Base-by-base conservation (phyloP, 2,888 invertebrate species). In the Eristalis tenax region DNA sequence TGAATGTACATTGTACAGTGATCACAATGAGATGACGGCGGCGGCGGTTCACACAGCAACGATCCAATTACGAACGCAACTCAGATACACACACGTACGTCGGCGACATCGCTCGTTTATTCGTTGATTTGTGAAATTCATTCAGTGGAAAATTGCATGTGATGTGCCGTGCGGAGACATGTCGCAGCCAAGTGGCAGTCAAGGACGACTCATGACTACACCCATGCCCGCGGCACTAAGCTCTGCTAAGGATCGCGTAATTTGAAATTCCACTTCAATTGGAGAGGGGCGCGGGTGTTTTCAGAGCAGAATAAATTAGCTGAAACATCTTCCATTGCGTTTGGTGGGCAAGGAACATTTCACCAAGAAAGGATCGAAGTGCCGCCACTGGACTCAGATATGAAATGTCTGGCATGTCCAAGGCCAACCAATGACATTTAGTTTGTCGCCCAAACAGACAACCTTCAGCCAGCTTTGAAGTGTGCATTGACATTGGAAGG, bases 101-200 rank as follows among this genome's bases (percentile, higher is more conserved):
- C 50, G n/a, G 50, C 8, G 50, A 6, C 6, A n/a, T 1, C n/a
- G n/a, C 18, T n/a, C 43, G 43, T 43, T 43, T 50, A 8, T 50
- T 50, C 50, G 50, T 50, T 18, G 50, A n/a, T 68, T 43, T 35
- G 40, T 28, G 35, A 15, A 32, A n/a, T 63, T 10, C 61, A 77
- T 83, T 83, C 66, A 68, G 71, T 66, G 56, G 71, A 66, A 81
- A 75, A 81, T 81, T 75, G 63, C 81, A 81, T 75, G 57, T 13
- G 63, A 64, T 64, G 43, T 50, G 18, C 35, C 56, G 22, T 43
- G 40, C 10, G 38, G 4, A 59, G n/a, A 35, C 10, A 35, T 35
- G 35, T 35, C 35, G 38, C n/a, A 63, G 43, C 43, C 66, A 80
- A 74, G 63, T 80, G 66, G 56, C 26, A 23, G 73, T 80, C 80